These are phyloP conservation scores for Apistogramma diplotaenia DNA, from an alignment of 2,113 vertebrate species.

Conservation along the genomic window DNA sequence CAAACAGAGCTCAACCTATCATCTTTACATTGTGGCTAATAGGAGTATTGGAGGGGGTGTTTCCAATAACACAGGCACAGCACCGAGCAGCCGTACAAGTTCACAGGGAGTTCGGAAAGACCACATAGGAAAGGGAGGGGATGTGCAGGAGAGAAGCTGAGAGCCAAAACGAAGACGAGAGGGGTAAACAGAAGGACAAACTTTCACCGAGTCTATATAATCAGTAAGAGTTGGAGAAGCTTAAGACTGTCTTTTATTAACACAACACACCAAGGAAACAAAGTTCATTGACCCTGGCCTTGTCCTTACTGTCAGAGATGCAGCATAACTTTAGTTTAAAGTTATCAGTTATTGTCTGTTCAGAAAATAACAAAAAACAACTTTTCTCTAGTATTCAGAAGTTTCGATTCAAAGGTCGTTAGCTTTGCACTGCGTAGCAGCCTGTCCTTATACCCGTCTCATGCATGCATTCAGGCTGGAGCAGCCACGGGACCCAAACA, in stretches of 20 bases:
- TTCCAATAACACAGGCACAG: constrained; percentile 66
- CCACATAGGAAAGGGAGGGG: constrained; percentile 29
- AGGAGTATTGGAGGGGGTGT: constrained; percentile 56
- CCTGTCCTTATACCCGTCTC: neutral
- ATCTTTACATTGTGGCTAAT: constrained; percentile 66
- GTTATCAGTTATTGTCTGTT: neutral
- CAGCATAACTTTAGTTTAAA: neutral
- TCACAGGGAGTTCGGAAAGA: constrained; percentile 63
- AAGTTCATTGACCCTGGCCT: constrained; percentile 30
- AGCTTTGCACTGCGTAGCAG: neutral
- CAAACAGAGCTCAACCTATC: constrained; percentile 67
- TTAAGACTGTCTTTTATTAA: neutral
- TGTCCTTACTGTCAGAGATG: constrained; percentile 12
- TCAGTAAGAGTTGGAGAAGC: constrained; percentile 2
- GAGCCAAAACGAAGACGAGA: neutral
- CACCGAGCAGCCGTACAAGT: constrained; percentile 46
- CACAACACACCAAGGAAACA: constrained; percentile 5
- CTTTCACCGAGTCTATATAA: constrained; percentile 7
- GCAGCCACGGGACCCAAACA: no score
- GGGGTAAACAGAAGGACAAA: constrained; percentile 5
- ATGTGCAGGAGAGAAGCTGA: neutral
- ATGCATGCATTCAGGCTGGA: neutral
- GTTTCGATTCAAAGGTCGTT: neutral
- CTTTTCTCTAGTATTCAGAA: neutral
- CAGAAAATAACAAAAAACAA: neutral